Percentiles rank a stretch among this genome's conserved stretches.
phyloP scores from a whole-genome alignment of 2,113 vertebrate genomes.

The Lipotes vexillifer region DNA sequence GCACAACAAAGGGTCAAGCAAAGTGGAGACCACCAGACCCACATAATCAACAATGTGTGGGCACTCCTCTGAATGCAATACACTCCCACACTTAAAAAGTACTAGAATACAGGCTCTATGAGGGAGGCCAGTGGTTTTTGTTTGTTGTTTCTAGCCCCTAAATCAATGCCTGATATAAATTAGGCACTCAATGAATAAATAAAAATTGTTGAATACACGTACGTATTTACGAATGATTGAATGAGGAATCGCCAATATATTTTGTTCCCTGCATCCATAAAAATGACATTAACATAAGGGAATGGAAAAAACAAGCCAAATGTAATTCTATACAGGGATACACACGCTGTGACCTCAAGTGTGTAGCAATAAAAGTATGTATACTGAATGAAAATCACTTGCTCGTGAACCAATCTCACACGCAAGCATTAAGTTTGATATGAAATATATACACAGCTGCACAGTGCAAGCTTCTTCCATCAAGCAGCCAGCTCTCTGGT shows the following conservation, averaged over 20 bases:
- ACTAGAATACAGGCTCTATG: not conserved
- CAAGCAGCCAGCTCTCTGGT: conserved; percentile 47
- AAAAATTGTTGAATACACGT: not conserved
- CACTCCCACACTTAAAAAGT: not conserved
- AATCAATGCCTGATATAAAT: not conserved
- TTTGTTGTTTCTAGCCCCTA: not conserved
- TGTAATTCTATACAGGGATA: not conserved
- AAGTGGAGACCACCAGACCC: not conserved
- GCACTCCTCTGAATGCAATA: not conserved
- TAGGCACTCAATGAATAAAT: not conserved
- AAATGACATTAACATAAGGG: not conserved
- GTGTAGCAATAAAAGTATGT: not conserved
- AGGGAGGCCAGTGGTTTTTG: not conserved
- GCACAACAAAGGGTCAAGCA: not conserved
- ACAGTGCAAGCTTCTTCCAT: conserved; percentile 24
- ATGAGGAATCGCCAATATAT: not conserved
- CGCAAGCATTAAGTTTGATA: conserved; percentile 33
- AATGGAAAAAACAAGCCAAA: not conserved
- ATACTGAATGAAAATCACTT: conserved; percentile 11
- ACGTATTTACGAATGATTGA: not conserved
- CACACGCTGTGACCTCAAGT: not conserved
- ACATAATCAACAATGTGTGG: not conserved
- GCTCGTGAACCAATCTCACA: not conserved
- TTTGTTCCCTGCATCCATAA: not conserved
- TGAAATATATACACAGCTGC: conserved; percentile 41